These are phyloP conservation scores for Sarcophaga variegata DNA, from an alignment of 2,888 invertebrate species.

Conservation along the genomic window DNA sequence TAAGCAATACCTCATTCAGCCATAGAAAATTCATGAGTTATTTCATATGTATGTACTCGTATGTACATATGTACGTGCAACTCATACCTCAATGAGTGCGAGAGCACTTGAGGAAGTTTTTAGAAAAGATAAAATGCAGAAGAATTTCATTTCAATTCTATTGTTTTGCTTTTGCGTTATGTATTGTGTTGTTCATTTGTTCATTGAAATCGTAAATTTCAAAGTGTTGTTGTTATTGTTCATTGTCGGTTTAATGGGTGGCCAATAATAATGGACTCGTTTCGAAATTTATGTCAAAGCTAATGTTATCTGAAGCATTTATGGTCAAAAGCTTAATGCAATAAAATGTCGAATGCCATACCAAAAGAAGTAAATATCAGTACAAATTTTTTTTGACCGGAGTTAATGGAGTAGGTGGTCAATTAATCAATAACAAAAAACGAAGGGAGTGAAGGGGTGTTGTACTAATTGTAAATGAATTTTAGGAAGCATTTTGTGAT, in stretches of 20 bases:
- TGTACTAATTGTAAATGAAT: background rate
- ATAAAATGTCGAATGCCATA: constrained; percentile 34
- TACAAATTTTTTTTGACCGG: background rate
- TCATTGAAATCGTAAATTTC: constrained; percentile 22
- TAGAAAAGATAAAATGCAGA: constrained; percentile 27
- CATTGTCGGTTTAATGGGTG: background rate
- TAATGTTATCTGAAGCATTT: constrained; percentile 37
- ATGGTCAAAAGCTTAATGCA: constrained; percentile 21
- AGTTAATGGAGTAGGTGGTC: background rate
- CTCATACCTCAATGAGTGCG: background rate
- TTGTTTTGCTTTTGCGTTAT: background rate
- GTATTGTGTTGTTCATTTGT: background rate
- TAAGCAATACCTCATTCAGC: background rate
- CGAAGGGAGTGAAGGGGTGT: background rate
- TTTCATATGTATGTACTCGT: background rate
- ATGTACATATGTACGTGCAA: background rate
- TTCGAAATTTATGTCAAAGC: constrained; percentile 25
- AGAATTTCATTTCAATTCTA: constrained; percentile 1
- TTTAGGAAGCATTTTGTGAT: too few species aligned
- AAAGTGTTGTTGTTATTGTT: background rate
- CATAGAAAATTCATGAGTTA: background rate
- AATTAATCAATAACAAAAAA: background rate
- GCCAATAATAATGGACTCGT: constrained; percentile 26
- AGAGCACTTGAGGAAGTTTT: background rate
- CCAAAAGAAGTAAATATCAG: background rate